These are phyloP conservation scores for Perca flavescens DNA, from an alignment of 2,113 vertebrate species.

Conservation along the genomic window DNA sequence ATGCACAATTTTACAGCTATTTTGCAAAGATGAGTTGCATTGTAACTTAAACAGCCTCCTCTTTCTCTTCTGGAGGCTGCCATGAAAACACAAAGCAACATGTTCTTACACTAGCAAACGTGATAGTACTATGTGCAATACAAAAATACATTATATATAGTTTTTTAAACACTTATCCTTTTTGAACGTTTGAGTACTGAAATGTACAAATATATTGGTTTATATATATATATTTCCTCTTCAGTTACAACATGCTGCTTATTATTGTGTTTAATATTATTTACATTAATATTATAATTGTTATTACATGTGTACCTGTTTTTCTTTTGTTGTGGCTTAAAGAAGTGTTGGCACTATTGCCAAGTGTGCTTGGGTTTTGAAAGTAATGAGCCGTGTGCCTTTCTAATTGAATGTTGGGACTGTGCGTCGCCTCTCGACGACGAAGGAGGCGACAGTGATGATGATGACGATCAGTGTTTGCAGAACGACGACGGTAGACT, in stretches of 20 bases:
- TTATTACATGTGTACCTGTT: conserved; percentile 73
- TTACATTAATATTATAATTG: conserved; percentile 81
- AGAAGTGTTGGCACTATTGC: conserved; percentile 81
- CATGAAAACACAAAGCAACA: conserved; percentile 45
- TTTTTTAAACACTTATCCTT: conserved; percentile 83
- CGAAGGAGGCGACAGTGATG: conserved; percentile 76
- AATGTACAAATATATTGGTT: conserved; percentile 87
- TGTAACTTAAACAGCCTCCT: conserved; percentile 43
- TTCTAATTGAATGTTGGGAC: conserved; percentile 80
- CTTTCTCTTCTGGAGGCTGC: conserved; percentile 13
- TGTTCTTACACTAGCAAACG: conserved; percentile 78
- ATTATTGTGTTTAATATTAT: conserved; percentile 83
- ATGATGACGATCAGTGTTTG: conserved; percentile 86
- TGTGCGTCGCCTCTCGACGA: neutral
- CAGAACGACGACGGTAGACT: conserved; percentile 40
- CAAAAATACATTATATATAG: conserved; percentile 80
- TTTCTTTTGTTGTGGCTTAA: conserved; percentile 75
- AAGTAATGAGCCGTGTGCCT: conserved; percentile 80
- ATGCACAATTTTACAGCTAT: conserved; percentile 44
- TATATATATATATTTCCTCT: conserved; percentile 60
- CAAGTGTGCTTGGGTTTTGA: conserved; percentile 85
- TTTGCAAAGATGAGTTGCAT: conserved; percentile 49
- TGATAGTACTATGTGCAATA: conserved; percentile 96
- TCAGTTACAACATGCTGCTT: conserved; percentile 94
- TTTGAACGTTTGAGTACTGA: conserved; percentile 76